Conservation (phyloP, 2,888 invertebrate species). For the Nezara viridula region DNA sequence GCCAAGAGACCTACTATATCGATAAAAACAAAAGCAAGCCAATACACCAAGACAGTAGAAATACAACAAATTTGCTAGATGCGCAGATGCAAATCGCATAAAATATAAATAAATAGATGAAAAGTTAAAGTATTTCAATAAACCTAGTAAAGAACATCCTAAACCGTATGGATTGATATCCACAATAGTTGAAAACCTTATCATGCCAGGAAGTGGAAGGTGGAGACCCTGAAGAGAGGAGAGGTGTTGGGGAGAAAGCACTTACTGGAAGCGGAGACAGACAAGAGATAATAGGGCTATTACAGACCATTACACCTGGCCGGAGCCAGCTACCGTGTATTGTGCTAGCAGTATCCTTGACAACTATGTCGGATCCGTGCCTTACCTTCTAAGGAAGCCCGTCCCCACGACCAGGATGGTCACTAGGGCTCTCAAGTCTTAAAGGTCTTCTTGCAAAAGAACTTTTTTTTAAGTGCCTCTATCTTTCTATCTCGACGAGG, state of each 20-base stretch:
- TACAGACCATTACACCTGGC: neutral
- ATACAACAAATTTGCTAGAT: too few species aligned
- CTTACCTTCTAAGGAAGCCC: constrained; percentile 26
- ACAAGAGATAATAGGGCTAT: constrained; percentile 31
- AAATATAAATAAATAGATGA: too few species aligned
- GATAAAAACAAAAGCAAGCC: too few species aligned
- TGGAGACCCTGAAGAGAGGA: neutral
- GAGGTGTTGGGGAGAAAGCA: neutral
- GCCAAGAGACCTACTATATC: too few species aligned
- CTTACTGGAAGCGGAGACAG: neutral
- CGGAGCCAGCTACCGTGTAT: neutral
- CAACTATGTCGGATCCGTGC: constrained; percentile 37
- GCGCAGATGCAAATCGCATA: too few species aligned
- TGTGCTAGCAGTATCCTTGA: constrained; percentile 6
- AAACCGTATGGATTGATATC: too few species aligned
- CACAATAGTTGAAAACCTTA: neutral
- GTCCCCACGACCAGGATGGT: neutral
- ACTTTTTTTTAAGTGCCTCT: neutral
- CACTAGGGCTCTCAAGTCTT: neutral
- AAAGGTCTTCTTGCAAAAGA: neutral
- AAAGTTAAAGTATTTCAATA: too few species aligned
- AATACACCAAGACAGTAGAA: too few species aligned
- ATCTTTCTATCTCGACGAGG: neutral
- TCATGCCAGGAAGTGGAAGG: neutral
- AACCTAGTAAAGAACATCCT: too few species aligned